These are phyloP conservation scores for Lates japonicus DNA, from an alignment of 2,797 vertebrate species.

Conservation along the genomic window DNA sequence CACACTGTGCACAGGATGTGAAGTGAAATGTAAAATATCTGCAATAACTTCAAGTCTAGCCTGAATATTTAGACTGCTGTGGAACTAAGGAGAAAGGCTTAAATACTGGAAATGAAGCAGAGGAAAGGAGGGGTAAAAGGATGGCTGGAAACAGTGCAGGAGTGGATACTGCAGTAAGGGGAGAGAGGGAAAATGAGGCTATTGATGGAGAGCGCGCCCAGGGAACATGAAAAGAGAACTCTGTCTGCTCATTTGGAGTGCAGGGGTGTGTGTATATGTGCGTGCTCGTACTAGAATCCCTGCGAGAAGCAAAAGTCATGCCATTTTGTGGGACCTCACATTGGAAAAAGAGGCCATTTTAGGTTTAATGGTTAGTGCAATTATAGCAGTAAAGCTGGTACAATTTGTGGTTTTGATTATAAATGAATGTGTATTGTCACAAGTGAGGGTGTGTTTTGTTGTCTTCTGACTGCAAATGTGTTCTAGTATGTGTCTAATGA, in stretches of 20 bases:
- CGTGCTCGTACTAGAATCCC: conserved; percentile 44
- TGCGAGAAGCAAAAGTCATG: conserved; percentile 38
- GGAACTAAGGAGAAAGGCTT: conserved; percentile 21
- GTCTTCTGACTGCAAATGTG: conserved; percentile 30
- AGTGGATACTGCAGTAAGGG: conserved; percentile 65
- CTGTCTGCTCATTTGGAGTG: conserved; percentile 73
- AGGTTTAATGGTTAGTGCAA: conserved; percentile 16
- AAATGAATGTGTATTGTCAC: conserved; percentile 2
- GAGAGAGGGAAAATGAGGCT: conserved; percentile 76
- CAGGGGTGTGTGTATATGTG: conserved; percentile 22
- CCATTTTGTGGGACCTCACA: conserved; percentile 59
- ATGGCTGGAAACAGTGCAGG: conserved; percentile 37
- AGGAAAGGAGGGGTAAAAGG: conserved; percentile 42
- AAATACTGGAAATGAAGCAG: conserved; percentile 32
- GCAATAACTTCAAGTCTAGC: background rate
- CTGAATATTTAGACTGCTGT: conserved; percentile 26
- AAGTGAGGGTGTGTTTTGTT: conserved; percentile 23
- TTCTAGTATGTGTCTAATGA: conserved; percentile 37
- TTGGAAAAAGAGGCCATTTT: conserved; percentile 56
- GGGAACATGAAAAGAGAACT: conserved; percentile 78
- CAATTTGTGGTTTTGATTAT: background rate
- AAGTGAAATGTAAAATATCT: conserved; percentile 4
- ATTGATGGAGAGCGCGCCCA: conserved; percentile 72
- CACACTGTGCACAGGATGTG: background rate
- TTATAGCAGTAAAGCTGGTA: conserved; percentile 14